Percentiles rank a stretch among this genome's conserved stretches.
Evolutionary conservation across 2,888 invertebrate species (phyloP).

Genomic region (Halictus ligatus): DNA sequence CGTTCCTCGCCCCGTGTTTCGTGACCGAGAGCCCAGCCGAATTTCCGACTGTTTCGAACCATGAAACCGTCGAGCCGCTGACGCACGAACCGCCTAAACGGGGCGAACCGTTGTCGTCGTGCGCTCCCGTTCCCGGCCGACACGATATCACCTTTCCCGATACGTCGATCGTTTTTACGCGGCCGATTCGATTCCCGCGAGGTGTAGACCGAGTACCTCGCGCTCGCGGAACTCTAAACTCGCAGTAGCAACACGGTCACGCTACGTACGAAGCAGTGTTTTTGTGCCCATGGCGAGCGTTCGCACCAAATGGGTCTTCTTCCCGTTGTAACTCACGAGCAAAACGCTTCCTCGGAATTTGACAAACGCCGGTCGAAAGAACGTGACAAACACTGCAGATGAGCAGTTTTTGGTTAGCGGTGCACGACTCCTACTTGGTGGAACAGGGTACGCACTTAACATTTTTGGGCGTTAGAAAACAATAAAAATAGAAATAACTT

Average conservation of each 20-base stretch:
- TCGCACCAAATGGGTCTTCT: background rate
- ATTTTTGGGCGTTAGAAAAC: too few relatives aligned
- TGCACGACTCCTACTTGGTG: background rate
- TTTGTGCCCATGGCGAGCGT: background rate
- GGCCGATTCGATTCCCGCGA: background rate
- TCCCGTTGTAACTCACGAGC: background rate
- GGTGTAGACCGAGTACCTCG: background rate
- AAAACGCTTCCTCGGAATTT: accelerated
- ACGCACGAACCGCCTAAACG: slow-evolving; percentile 4
- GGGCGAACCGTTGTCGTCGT: background rate
- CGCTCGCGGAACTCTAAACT: background rate
- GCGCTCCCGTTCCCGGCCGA: background rate
- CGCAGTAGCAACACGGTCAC: background rate
- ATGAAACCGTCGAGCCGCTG: background rate
- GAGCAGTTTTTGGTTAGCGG: background rate
- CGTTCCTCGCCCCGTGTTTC: slow-evolving; percentile 13
- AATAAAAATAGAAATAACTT: background rate
- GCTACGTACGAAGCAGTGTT: background rate
- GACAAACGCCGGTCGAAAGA: background rate
- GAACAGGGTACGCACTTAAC: background rate
- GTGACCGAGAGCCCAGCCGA: slow-evolving; percentile 26
- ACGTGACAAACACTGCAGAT: background rate
- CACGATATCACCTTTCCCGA: background rate
- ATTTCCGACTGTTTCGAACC: slow-evolving; percentile 4
- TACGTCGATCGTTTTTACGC: background rate